A percentile compares a stretch with the other conserved stretches of the same genome.
Evolutionary conservation across 2,113 vertebrate genomes (phyloP).

Genomic region (Neofelis nebulosa): DNA sequence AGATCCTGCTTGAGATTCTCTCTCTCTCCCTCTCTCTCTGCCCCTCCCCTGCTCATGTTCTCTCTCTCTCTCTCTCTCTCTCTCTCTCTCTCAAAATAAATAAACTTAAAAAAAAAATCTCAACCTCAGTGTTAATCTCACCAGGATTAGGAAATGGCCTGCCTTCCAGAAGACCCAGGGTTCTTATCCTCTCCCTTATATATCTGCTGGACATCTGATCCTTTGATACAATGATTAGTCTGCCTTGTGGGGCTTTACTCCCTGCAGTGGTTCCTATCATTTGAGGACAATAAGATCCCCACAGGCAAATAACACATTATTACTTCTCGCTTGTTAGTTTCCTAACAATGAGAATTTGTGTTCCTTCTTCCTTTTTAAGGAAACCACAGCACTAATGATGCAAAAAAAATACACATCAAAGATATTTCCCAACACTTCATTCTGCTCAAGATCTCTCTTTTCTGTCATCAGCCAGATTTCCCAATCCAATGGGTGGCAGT

Average conservation of each 20-base stretch:
- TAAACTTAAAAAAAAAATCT: not conserved
- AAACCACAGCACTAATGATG: not conserved
- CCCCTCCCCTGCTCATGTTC: too few relatives aligned
- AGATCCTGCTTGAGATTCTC: too few relatives aligned
- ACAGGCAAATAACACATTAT: not conserved
- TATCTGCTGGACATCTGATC: not conserved
- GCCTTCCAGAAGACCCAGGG: not conserved
- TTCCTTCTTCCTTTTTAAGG: not conserved
- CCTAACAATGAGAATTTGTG: not conserved
- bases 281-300: not conserved
- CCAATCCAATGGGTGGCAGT: not conserved
- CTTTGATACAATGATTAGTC: not conserved
- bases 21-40: too few relatives aligned
- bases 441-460: not conserved
- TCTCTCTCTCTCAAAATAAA: too few relatives aligned
- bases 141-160: not conserved
- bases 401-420: not conserved
- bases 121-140: not conserved
- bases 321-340: not conserved
- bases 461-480: not conserved
- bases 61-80: too few relatives aligned
- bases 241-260: not conserved
- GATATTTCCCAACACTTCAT: not conserved
- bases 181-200: not conserved
- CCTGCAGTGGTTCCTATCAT: not conserved